phyloP scores from a whole-genome alignment of 64 coral and sea anemone genomes.

The Montipora efflorescens region DNA sequence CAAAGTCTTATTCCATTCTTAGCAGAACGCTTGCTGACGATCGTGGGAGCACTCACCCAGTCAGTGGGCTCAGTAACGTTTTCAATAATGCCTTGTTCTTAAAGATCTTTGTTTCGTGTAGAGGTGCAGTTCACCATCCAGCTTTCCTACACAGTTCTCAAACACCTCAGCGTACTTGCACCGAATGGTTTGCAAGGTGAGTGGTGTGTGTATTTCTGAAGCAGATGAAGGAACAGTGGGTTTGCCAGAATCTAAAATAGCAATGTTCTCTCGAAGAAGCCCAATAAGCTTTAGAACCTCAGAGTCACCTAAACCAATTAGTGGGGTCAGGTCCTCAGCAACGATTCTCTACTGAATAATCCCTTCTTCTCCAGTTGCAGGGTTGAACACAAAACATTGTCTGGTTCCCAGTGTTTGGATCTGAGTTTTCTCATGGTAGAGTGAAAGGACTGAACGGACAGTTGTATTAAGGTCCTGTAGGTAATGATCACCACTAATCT shows the following conservation, averaged over 20 bases:
- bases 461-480: not conserved
- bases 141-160: not conserved
- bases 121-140: constrained; percentile 4
- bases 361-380: too few species aligned
- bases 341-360: too few species aligned
- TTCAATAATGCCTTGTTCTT: not conserved
- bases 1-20: constrained; percentile 38
- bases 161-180: not conserved
- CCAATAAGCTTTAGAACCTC: too few species aligned
- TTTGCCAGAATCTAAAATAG: too few species aligned
- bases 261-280: too few species aligned
- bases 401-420: too few species aligned
- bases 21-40: constrained; percentile 15
- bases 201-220: too few species aligned
- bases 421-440: not conserved
- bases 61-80: too few species aligned
- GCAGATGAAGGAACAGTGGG: too few species aligned
- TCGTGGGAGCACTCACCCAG: constrained; percentile 12
- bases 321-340: too few species aligned
- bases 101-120: not conserved
- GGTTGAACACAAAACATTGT: too few species aligned
- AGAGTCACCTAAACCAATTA: too few species aligned
- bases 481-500: constrained; percentile 26
- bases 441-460: not conserved
- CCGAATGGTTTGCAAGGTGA: not conserved